Percentiles rank a stretch among this genome's conserved stretches.
Evolutionary conservation across 35 echinoderm and acorn worm species (phyloP).

Genomic region (Lytechinus variegatus): DNA sequence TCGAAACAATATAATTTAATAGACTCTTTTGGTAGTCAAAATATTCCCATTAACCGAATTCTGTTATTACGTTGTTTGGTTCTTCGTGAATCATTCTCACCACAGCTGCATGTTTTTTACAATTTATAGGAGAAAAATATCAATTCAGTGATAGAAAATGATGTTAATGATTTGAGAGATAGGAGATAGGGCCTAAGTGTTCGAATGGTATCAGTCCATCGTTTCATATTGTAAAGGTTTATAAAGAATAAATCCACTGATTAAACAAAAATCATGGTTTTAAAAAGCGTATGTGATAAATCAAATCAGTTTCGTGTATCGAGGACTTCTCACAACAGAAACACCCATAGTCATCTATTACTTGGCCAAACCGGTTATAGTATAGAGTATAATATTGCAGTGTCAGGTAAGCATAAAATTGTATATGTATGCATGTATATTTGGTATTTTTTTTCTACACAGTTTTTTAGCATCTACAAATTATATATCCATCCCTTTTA

Average conservation of each 20-base stretch:
- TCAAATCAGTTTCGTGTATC: too few relatives aligned
- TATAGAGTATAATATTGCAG: too few relatives aligned
- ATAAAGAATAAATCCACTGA: background rate
- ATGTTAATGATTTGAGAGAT: background rate
- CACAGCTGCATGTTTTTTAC: background rate
- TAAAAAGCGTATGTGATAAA: too few relatives aligned
- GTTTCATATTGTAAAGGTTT: background rate
- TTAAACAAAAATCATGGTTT: too few relatives aligned
- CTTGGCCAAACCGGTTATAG: too few relatives aligned
- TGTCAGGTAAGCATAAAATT: too few relatives aligned
- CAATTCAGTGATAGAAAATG: background rate
- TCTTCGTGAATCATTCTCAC: background rate
- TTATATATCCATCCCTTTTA: too few relatives aligned
- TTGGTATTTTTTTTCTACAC: too few relatives aligned
- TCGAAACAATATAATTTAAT: background rate
- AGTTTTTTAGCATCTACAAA: too few relatives aligned
- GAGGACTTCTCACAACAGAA: too few relatives aligned
- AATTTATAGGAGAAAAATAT: background rate
- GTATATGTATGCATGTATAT: too few relatives aligned
- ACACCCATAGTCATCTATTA: too few relatives aligned
- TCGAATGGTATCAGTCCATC: background rate
- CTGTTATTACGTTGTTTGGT: background rate
- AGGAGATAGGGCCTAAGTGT: background rate
- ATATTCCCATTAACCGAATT: background rate
- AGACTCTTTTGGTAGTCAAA: background rate